phyloP scores from a whole-genome alignment of 2,797 vertebrate genomes.

The Rousettus madagascariensis region DNA sequence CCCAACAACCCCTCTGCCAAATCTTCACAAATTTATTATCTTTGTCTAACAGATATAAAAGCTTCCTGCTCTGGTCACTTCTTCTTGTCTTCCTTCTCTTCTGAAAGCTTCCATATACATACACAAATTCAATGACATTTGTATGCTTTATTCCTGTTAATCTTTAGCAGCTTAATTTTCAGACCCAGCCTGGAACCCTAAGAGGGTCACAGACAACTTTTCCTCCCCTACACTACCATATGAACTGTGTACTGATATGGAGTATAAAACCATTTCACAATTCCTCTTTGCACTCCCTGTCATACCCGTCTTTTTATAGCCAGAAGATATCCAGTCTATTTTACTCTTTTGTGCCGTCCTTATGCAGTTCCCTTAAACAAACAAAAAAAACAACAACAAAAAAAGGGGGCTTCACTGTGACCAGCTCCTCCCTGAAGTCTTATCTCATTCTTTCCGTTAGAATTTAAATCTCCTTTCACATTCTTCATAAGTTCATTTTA shows the following conservation, averaged over 20 bases:
- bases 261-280: not conserved
- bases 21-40: not conserved
- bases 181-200: not conserved
- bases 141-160: not conserved
- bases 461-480: not conserved
- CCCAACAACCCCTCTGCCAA: not conserved
- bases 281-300: not conserved
- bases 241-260: not conserved
- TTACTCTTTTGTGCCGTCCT: not conserved
- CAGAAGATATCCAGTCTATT: not conserved
- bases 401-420: not conserved
- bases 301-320: not conserved
- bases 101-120: not conserved
- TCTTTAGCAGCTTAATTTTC: not conserved
- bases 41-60: not conserved
- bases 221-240: not conserved
- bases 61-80: not conserved
- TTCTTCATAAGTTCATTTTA: not conserved
- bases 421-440: not conserved
- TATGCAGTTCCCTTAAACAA: not conserved
- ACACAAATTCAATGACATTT: not conserved
- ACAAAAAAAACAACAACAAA: not conserved
- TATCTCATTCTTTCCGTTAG: not conserved
- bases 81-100: not conserved
- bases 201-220: not conserved